Evolutionary conservation across 2,113 vertebrate species (phyloP).

Genomic region (Oncorhynchus mykiss): DNA sequence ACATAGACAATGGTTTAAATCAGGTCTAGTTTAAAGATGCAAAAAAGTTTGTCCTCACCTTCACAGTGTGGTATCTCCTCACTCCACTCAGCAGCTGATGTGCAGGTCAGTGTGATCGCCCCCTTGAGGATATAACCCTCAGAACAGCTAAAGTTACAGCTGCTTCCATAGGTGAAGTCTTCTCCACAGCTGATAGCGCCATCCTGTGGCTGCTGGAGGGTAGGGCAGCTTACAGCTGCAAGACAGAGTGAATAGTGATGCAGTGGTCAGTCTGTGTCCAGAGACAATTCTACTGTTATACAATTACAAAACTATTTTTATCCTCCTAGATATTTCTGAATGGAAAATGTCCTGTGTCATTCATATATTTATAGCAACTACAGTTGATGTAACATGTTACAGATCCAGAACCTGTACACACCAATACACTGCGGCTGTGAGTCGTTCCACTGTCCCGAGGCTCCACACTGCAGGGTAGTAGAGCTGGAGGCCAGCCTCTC

Average conservation of each 20-base stretch:
- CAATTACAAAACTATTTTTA: background rate
- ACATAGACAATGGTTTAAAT: background rate
- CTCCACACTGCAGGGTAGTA: conserved; percentile 52
- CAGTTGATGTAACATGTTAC: background rate
- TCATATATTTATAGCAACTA: background rate
- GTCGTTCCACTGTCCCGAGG: conserved; percentile 60
- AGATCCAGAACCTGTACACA: conserved; percentile 6
- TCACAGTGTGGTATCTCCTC: conserved; percentile 46
- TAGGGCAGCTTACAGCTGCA: conserved; percentile 62
- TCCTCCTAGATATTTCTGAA: background rate
- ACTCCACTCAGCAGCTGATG: conserved; percentile 49
- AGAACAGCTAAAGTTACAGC: conserved; percentile 52
- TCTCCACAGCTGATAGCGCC: conserved; percentile 67
- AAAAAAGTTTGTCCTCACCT: conserved; percentile 17
- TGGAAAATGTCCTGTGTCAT: background rate
- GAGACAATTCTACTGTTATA: background rate
- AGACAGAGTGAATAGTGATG: conserved; percentile 13
- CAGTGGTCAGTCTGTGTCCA: conserved; percentile 1
- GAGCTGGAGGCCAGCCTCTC: conserved; percentile 24
- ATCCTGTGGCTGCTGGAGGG: conserved; percentile 39
- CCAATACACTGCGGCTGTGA: conserved; percentile 59
- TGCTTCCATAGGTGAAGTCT: conserved; percentile 73
- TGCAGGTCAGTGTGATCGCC: conserved; percentile 31
- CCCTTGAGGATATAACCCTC: conserved; percentile 56
- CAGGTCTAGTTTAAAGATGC: background rate